phyloP scores from a whole-genome alignment of 2,797 vertebrate species.

The Gadopsis bispinosus region DNA sequence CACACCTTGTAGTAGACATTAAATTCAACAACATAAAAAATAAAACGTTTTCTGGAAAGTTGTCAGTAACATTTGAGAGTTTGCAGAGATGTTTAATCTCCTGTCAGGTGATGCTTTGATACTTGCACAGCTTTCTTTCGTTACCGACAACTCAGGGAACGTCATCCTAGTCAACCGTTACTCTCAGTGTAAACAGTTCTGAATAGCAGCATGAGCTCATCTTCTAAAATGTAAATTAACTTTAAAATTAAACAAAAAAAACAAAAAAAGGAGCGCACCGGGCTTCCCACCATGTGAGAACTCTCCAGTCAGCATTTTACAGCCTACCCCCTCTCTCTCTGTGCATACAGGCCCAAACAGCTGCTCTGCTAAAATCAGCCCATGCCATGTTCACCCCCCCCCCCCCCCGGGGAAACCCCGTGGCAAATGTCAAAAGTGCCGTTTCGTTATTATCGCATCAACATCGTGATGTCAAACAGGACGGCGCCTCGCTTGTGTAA shows the following conservation, averaged over 20 bases:
- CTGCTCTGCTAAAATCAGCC: conserved; percentile 32
- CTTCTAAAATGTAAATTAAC: conserved; percentile 50
- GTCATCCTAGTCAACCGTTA: background rate
- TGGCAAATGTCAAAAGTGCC: background rate
- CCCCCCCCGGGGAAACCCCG: conserved; percentile 32
- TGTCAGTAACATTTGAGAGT: too few species aligned
- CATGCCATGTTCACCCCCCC: conserved; percentile 8
- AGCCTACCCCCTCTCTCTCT: conserved; percentile 5
- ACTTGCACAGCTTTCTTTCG: background rate
- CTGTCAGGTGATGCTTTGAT: background rate
- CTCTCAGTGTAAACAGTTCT: conserved; percentile 7
- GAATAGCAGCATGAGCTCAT: conserved; percentile 4
- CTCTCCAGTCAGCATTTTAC: conserved; percentile 43
- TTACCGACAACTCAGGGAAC: background rate
- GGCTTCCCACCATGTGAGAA: conserved; percentile 44
- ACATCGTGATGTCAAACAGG: conserved; percentile 22
- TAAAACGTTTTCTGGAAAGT: background rate
- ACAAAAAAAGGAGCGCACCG: background rate
- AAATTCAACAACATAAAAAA: background rate
- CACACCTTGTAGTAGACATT: background rate
- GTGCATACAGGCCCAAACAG: conserved; percentile 27
- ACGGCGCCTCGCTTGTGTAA: conserved; percentile 23
- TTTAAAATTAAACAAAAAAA: too few species aligned
- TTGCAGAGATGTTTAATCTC: background rate
- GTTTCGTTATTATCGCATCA: conserved; percentile 23